phyloP scores from a whole-genome alignment of 2,113 vertebrate genomes.

The Tautogolabrus adspersus region DNA sequence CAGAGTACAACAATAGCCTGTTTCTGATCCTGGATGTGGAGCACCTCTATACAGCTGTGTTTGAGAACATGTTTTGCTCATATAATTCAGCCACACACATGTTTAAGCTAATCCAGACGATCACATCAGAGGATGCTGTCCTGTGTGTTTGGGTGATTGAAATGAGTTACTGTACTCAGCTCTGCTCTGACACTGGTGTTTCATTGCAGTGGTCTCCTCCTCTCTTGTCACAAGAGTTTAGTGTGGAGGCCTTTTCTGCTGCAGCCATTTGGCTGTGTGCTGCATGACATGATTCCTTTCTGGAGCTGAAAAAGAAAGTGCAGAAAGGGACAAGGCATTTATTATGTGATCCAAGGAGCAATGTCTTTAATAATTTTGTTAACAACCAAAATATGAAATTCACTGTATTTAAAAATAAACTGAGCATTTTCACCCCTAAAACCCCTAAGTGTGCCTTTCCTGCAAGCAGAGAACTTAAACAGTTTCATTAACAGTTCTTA shows the following conservation, averaged over 20 bases:
- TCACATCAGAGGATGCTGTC: conserved; percentile 24
- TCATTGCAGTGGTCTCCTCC: conserved; percentile 68
- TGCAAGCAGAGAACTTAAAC: background rate
- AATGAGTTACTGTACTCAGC: conserved; percentile 57
- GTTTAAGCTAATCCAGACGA: conserved; percentile 37
- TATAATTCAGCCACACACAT: conserved; percentile 27
- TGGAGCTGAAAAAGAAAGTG: conserved; percentile 44
- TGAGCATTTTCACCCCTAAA: background rate
- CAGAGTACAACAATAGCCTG: conserved; percentile 20
- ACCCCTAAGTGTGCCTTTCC: background rate
- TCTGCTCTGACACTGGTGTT: conserved; percentile 53
- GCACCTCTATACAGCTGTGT: conserved; percentile 15
- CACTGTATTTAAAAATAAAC: conserved; percentile 5
- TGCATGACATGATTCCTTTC: conserved; percentile 65
- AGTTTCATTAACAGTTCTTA: background rate
- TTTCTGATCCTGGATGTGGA: conserved; percentile 7
- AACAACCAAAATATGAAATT: conserved; percentile 13
- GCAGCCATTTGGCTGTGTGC: conserved; percentile 65
- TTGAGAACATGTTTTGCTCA: conserved; percentile 16
- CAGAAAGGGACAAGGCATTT: conserved; percentile 42
- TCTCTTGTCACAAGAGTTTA: conserved; percentile 75
- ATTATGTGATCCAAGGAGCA: conserved; percentile 49
- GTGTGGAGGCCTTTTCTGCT: conserved; percentile 56
- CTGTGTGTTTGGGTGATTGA: conserved; percentile 40
- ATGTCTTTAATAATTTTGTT: conserved; percentile 47